Evolutionary conservation across 1,140 invertebrate species (phyloP), one percentile per base, ranked within the genome.

Genomic region (Anastrepha ludens): DNA sequence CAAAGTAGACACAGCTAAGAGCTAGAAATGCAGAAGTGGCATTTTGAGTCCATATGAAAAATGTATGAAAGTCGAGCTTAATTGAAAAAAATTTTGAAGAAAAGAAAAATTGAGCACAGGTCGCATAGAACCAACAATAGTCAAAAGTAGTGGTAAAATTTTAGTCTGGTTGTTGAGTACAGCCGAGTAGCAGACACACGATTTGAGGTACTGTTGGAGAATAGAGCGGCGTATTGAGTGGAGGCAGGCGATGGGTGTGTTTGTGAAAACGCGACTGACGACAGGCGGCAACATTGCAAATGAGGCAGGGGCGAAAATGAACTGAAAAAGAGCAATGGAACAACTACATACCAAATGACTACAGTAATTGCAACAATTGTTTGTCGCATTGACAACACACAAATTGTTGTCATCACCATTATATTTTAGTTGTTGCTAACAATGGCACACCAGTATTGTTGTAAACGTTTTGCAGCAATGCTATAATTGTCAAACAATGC

Each of bases 321-420:
- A 62, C 50, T 65, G 64, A 7, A 62, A 62, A 62, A 62, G 65
- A 8, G 70, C 4, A 47, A 50, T 20, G 1, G 4, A 13, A 20
- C 41, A 78, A 78, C 41, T 50, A 81, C 41, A 81, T 13, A 81
- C 39, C 11, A 47, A 74, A 74, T 47, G 44, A 17, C 39, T 74
- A n/a, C n/a, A 41, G 70, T 74, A 74, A 50, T 74, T 74, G 70
- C 70, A 47, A 29, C 74, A 81, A 81, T 81, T 20, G 74, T 81
- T 55, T 47, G 44, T 81, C 47, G 47, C 74, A 55, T 55, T 29
- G 74, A 81, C 44, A 81, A 81, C 74, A n/a, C 74, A 81, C 74
- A 81, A 81, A 55, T 81, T 81, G 47, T 55, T 81, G 47, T 81
- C 74, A 81, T 55, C 74, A 29, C 7, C 29, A 29, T 67, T 67